Evolutionary conservation across 2,113 vertebrate species (phyloP), one percentile per base, ranked within the genome.

Genomic region (Paradisaea rubra): DNA sequence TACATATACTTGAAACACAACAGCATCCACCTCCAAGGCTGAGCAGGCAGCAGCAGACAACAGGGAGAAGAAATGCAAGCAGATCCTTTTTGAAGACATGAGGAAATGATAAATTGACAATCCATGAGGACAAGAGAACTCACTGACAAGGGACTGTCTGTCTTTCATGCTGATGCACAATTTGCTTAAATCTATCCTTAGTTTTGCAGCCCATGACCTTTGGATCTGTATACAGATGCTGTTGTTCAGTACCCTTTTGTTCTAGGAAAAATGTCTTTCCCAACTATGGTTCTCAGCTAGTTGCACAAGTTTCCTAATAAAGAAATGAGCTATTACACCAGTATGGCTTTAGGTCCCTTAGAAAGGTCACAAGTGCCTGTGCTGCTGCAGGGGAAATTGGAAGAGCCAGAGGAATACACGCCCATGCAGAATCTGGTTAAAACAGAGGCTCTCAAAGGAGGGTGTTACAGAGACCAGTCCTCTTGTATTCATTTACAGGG

Each of bases 231-330:
- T 86, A 95, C 91, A 90, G 52, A 74, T 47, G 60, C 15, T 74
- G 86, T 57, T 89, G 65, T 73, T 88, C 66, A 82, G 70, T 90
- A 85, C 88, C 28, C 71, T 81, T 91, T 93, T 96, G 47, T 94
- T 94, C 96, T 92, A 68, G 90, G 94, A 96, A 96, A 94, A 90
- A 68, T 52, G 27, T 78, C 88, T 96, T 96, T 96, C 94, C 60
- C 88, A 96, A 95, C 86, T 73, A 20, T 35, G 59, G 35, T 22
- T 90, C 39, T 68, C 76, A 63, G 35, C 24, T 47, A 35, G 35
- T 95, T 96, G 76, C 94, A 93, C 68, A 96, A 94, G 72, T 78
- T 88, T 88, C 52, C 88, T 88, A 88, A 81, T 68, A 94, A 91
- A 95, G 65, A 84, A 74, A 47, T 56, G 30, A 86, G 47, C 54